Base-by-base conservation (phyloP, 1,140 invertebrate species). In the Melitaea cinxia region DNA sequence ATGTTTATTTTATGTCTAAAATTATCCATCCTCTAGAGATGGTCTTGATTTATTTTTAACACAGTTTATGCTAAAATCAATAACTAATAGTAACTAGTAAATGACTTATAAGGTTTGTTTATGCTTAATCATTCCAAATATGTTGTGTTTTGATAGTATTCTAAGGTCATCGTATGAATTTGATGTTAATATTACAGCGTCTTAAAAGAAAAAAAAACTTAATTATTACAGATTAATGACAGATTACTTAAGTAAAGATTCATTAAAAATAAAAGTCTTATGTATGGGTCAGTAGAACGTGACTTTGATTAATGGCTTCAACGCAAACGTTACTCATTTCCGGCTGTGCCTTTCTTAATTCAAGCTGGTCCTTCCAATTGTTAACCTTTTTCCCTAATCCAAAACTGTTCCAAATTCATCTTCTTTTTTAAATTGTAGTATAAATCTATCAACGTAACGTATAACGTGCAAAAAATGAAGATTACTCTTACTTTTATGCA, bases 281-380 rank as follows among this genome's bases (percentile, higher is more conserved):
- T 60, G 19, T 52, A 33, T 35, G 47, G 12, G 33, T 33, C 24
- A 19, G 28, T 17, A 39, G 33, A 4, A 30, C 17, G 35, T 61
- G 85, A 82, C 83, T 76, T 84, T 89, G 86, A 89, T 84, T 79
- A 85, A 89, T 84, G 84, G 70, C 65, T 64, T 71, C 76, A 72
- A 74, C 58, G 74, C 65, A 78, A 75, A 73, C 80, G 73, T 80
- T 76, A 72, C 77, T 87, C 77, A 85, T 85, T 85, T 81, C 78
- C 79, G 74, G 75, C 75, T 70, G 72, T 65, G 62, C 52, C 72
- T 70, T 70, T 72, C 78, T 57, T 52, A 28, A 39, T 9, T 65
- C 54, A 39, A 30, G 30, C 15, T 33, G 30, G 30, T 21, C 52
- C 47, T 60, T 23, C 15, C 23, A 37, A 57, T 57, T 57, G 54